A percentile compares a stretch with the other conserved stretches of the same genome.
phyloP scores from a whole-genome alignment of 2,888 invertebrate species.

The Sinodicranocentrus sp. region DNA sequence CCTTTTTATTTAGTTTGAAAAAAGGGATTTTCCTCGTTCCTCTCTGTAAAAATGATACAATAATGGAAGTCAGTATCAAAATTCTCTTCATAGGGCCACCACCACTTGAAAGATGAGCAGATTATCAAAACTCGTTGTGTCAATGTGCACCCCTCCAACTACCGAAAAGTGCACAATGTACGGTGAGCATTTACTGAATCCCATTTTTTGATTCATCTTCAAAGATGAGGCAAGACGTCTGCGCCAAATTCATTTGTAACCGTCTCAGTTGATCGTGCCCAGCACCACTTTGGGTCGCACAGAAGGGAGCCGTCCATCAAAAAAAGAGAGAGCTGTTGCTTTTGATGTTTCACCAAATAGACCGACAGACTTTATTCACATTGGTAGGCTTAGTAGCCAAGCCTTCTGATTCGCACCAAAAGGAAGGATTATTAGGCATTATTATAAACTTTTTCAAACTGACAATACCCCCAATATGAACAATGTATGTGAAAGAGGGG shows the following conservation, averaged over 20 bases:
- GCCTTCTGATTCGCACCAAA: constrained; percentile 21
- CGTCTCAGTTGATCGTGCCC: constrained; percentile 52
- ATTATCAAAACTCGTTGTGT: constrained; percentile 27
- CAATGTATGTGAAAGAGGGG: too few relatives aligned
- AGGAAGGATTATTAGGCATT: constrained; percentile 28
- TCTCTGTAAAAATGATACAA: too few relatives aligned
- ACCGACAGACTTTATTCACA: constrained; percentile 39
- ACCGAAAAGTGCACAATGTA: neutral
- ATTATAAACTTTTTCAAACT: constrained; percentile 13
- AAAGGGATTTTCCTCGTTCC: neutral
- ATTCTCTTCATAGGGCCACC: neutral
- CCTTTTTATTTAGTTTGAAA: neutral
- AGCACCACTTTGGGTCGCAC: constrained; percentile 62
- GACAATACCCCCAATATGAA: constrained; percentile 13
- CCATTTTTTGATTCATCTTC: constrained; percentile 18
- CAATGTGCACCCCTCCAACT: neutral
- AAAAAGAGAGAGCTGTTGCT: constrained; percentile 54
- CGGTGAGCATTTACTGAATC: neutral
- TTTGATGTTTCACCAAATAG: constrained; percentile 13
- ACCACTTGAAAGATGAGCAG: neutral
- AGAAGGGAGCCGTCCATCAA: constrained; percentile 68
- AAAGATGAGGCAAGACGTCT: constrained; percentile 16
- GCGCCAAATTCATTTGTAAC: constrained; percentile 60
- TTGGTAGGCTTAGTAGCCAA: constrained; percentile 16
- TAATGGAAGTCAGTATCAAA: constrained; percentile 19